Percentiles rank a stretch among this genome's conserved stretches.
These are phyloP conservation scores for Seriola aureovittata DNA, from an alignment of 2,113 vertebrate genomes.

Conservation along the genomic window DNA sequence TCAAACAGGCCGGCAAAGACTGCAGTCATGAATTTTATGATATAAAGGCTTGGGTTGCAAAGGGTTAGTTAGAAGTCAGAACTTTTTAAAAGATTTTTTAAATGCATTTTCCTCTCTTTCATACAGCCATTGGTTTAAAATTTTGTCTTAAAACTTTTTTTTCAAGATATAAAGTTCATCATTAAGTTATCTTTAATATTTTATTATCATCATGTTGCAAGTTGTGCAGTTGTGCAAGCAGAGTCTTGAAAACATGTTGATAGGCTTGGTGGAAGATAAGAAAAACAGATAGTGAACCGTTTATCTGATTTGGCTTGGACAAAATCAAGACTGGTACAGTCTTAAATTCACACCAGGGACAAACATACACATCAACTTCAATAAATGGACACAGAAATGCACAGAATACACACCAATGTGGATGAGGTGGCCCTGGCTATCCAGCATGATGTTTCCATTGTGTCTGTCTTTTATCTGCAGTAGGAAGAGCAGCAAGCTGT, in stretches of 20 bases:
- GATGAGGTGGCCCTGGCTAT: slow-evolving; percentile 96
- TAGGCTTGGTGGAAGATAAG: not conserved
- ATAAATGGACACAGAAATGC: not conserved
- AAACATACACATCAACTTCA: slow-evolving; percentile 37
- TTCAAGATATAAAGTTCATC: not conserved
- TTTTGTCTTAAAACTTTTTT: too few relatives aligned
- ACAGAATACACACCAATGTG: slow-evolving; percentile 90
- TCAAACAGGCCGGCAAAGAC: not conserved
- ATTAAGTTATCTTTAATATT: not conserved
- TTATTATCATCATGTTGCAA: not conserved
- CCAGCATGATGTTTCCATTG: slow-evolving; percentile 99
- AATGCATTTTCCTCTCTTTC: not conserved
- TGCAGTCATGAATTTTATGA: not conserved
- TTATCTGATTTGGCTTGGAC: not conserved
- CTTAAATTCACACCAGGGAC: not conserved
- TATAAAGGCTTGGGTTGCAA: not conserved
- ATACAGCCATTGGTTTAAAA: too few relatives aligned
- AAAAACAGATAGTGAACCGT: not conserved
- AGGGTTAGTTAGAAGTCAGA: not conserved
- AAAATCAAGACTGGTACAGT: not conserved
- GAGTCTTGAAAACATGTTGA: too few relatives aligned
- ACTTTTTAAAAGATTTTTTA: too few relatives aligned
- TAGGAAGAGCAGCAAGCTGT: slow-evolving; percentile 95
- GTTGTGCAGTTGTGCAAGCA: not conserved
- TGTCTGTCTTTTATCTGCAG: slow-evolving; percentile 98